phyloP scores from a whole-genome alignment of 1,140 invertebrate genomes.

The Neomicropteryx cornuta region DNA sequence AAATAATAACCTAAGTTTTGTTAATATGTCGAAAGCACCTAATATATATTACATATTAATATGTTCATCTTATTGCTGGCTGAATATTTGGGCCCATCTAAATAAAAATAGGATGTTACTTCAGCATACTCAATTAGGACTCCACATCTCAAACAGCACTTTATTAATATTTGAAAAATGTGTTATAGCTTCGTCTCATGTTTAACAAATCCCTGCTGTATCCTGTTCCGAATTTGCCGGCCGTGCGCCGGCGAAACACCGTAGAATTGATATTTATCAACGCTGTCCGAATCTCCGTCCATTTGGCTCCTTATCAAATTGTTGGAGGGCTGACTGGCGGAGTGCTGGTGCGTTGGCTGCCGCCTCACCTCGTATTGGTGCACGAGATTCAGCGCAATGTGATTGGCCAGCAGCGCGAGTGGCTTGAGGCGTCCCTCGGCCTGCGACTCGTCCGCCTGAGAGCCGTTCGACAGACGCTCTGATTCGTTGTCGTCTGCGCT shows the following conservation, averaged over 20 bases:
- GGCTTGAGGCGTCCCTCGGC: slow-evolving; percentile 1
- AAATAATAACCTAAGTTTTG: too few relatives aligned
- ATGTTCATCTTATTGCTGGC: too few relatives aligned
- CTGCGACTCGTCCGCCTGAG: slow-evolving; percentile 21
- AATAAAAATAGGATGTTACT: too few relatives aligned
- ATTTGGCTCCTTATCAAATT: slow-evolving; percentile 1
- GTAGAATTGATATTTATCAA: slow-evolving; percentile 12
- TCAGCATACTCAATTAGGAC: too few relatives aligned
- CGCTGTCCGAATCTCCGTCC: slow-evolving; percentile 7
- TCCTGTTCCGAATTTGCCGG: slow-evolving; percentile 13
- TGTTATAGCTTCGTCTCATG: slow-evolving; percentile 14
- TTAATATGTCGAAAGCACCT: too few relatives aligned
- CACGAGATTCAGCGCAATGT: not conserved
- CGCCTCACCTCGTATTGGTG: slow-evolving; percentile 6
- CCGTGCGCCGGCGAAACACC: slow-evolving; percentile 15
- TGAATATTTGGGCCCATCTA: too few relatives aligned
- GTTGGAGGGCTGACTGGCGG: slow-evolving; percentile 11
- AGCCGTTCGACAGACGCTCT: slow-evolving; percentile 30
- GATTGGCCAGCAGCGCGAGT: not conserved
- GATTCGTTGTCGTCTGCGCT: slow-evolving; percentile 52
- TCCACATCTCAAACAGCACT: slow-evolving; percentile 1
- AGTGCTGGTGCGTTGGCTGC: slow-evolving; percentile 10
- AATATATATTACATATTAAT: too few relatives aligned
- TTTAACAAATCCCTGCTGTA: slow-evolving; percentile 15
- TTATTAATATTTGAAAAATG: not conserved